Percentiles rank a stretch among this genome's conserved stretches.
phyloP scores from a whole-genome alignment of 1,140 invertebrate species.

The Melitaea cinxia region DNA sequence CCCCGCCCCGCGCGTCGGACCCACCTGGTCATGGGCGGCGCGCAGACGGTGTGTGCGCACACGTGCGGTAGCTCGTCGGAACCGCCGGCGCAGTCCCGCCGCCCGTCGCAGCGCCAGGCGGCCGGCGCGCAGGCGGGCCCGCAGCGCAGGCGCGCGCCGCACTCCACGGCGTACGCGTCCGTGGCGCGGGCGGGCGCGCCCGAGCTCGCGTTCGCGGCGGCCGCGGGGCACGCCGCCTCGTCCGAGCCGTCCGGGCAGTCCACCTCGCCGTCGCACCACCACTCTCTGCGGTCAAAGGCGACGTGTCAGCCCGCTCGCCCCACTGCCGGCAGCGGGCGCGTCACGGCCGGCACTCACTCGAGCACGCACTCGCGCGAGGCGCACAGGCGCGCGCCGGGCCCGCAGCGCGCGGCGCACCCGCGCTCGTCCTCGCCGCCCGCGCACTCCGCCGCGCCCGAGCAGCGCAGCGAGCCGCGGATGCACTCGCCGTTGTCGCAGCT shows the following conservation, averaged over 20 bases:
- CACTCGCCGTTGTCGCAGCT: slow-evolving; percentile 85
- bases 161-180: slow-evolving; percentile 83
- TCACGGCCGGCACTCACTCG: slow-evolving; percentile 15
- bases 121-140: slow-evolving; percentile 83
- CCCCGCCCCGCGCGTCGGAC: too few species aligned
- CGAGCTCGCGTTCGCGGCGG: not conserved
- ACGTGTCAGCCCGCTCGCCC: not conserved
- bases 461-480: slow-evolving; percentile 84
- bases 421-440: slow-evolving; percentile 84
- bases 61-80: slow-evolving; percentile 81
- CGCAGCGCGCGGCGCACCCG: slow-evolving; percentile 82
- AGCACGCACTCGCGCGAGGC: slow-evolving; percentile 50
- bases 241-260: slow-evolving; percentile 90
- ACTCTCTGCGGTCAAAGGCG: slow-evolving; percentile 57
- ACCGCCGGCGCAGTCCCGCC: slow-evolving; percentile 84
- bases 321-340: not conserved
- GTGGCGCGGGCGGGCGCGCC: slow-evolving; percentile 45
- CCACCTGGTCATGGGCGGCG: slow-evolving; percentile 72
- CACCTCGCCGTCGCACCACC: slow-evolving; percentile 86
- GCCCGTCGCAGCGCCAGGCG: slow-evolving; percentile 86
- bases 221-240: slow-evolving; percentile 83
- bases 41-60: slow-evolving; percentile 63
- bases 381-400: slow-evolving; percentile 83
- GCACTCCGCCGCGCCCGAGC: slow-evolving; percentile 87
- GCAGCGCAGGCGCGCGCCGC: slow-evolving; percentile 83